Base-by-base conservation (phyloP, 2,888 invertebrate genomes). In the Mystacides longicornis region DNA sequence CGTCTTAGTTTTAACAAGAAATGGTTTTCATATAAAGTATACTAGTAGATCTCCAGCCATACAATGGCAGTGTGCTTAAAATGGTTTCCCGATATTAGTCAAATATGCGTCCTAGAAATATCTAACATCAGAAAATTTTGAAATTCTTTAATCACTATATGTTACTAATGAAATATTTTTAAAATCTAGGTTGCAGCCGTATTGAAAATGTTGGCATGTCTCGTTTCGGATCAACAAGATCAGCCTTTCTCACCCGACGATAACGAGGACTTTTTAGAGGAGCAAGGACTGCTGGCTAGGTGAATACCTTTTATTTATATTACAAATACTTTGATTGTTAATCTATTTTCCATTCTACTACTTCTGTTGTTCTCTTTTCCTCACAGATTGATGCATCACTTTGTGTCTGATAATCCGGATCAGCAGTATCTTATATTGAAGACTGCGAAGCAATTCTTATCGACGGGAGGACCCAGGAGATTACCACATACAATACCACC, bases 261-360 rank as follows among this genome's bases (percentile, higher is more conserved):
- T 69, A 81, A 86, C 0, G 98, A 99, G 67, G 98, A 98, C 71
- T 93, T 98, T 69, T 88, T 91, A 23, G 99, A 99, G 69, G 98
- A 93, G 64, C 99, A 99, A 69, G 90, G 93, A 37, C 77, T 96
- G 18, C 80, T 99, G 54, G 96, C 93, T 33, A 72, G 93, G 87
- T 81, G 71, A 5, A 5, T 45, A 19, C n/a, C n/a, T n/a, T n/a
- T n/a, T n/a, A n/a, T n/a, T n/a, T n/a, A n/a, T n/a, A n/a, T n/a
- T n/a, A n/a, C n/a, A n/a, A n/a, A n/a, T n/a, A n/a, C n/a, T n/a
- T n/a, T n/a, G n/a, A n/a, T n/a, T n/a, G n/a, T 31, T 14, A 9
- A 31, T 31, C 14, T 31, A 9, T 7, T 31, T 31, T 31, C 9
- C 31, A 31, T 14, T 31, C 14, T 31, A 9, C 31, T 31, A 9